Evolutionary conservation across 1,140 invertebrate species (phyloP), one percentile per base, ranked within the genome.

Genomic region (Cyclina sinensis): DNA sequence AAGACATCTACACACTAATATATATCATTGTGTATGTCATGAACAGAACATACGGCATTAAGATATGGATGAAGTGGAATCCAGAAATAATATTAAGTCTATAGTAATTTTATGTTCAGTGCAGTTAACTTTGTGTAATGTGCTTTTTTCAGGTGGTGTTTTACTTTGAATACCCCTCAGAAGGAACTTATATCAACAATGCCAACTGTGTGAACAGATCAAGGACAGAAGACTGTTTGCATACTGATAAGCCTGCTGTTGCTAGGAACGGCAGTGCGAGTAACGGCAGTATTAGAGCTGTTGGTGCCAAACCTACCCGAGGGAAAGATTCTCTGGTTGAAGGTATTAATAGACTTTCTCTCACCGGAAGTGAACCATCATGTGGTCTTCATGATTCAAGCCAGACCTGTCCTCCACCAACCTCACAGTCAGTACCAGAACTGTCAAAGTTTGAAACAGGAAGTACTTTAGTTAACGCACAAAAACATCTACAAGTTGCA

Each of bases 351-450:
- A 70, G 65, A 70, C 32, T 70, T 37, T 21, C 18, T 18, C 3
- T 70, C 18, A 16, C 65, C 37, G 65, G 24, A 16, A 37, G 35
- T 70, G 65, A 70, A 21, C 32, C 65, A 2, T 3, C 4, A 1
- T 70, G 65, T 70, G 16, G 14, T 16, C 9, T 0, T 4, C 14
- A 70, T 37, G 14, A n/a, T 70, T 27, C 65, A 1, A 37, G 21
- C 18, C 32, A 27, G 5, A 65, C 27, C 7, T 11, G 7, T 65
- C 24, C 59, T 9, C 43, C 65, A 21, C 46, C 74, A 21, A 78
- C 74, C 3, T 78, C 74, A 11, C 74, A 78, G 21, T 78, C 74
- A n/a, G 39, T 57, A 27, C 74, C 74, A 16, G 65, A 70, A n/a
- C 21, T 70, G 24, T n/a, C 21, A 9, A 70, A 70, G 65, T 35